A percentile compares a stretch with the other conserved stretches of the same genome.
These are phyloP conservation scores for Spisula solida DNA, from an alignment of 2,888 invertebrate species.

Conservation along the genomic window DNA sequence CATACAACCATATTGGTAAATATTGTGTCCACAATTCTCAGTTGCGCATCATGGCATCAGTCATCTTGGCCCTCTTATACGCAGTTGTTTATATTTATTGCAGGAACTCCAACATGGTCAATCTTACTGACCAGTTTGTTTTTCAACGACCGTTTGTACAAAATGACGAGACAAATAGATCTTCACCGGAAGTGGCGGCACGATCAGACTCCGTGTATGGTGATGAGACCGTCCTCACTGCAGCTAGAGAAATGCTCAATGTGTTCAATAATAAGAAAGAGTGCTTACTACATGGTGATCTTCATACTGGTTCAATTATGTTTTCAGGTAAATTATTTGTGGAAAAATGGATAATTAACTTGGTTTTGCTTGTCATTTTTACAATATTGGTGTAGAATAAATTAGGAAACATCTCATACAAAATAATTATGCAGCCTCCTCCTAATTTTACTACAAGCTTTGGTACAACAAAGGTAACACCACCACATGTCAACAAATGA, in stretches of 20 bases:
- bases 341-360: no score
- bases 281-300: slow-evolving; percentile 80
- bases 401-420: no score
- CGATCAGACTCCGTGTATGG: slow-evolving; percentile 69
- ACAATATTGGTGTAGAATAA: no score
- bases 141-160: slow-evolving; percentile 75
- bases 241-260: slow-evolving; percentile 70
- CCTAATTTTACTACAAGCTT: no score
- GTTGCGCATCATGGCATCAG: no score
- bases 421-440: no score
- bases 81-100: slow-evolving; percentile 21
- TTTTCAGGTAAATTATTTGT: slow-evolving; percentile 47
- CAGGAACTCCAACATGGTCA: slow-evolving; percentile 73
- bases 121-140: slow-evolving; percentile 74
- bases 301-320: slow-evolving; percentile 81
- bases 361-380: no score
- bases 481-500: no score
- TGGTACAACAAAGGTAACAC: no score
- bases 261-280: slow-evolving; percentile 79
- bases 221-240: slow-evolving; percentile 68
- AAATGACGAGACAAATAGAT: slow-evolving; percentile 73
- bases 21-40: no score
- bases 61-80: no score
- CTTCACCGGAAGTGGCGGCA: slow-evolving; percentile 69
- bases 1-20: no score